Evolutionary conservation across 2,888 invertebrate species (phyloP).

Genomic region (Parasteatoda lunata): DNA sequence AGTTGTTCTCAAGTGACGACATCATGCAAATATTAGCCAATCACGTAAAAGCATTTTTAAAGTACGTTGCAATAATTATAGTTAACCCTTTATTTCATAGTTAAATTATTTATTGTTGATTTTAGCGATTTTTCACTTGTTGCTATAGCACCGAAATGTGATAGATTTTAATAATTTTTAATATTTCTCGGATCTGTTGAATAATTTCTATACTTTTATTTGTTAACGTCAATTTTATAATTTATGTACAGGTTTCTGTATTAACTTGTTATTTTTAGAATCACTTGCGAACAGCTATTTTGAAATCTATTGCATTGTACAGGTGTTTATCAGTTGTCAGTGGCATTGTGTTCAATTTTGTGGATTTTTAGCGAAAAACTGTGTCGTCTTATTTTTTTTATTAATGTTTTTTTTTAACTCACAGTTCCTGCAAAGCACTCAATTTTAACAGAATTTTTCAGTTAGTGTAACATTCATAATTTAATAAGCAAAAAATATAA

Average conservation of each 20-base stretch:
- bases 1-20: background rate
- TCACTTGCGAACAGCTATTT: conserved; percentile 38
- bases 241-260: background rate
- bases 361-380: conserved; percentile 14
- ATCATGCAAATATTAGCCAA: background rate
- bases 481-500: background rate
- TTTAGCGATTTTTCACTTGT: background rate
- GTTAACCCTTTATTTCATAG: background rate
- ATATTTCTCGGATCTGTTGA: no score
- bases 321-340: conserved; percentile 35
- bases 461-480: background rate
- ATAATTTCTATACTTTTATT: background rate
- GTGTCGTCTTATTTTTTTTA: background rate
- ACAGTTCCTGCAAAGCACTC: no score
- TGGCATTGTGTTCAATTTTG: conserved; percentile 47
- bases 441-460: no score
- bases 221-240: background rate
- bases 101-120: conserved; percentile 5
- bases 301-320: conserved; percentile 34
- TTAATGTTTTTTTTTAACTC: no score
- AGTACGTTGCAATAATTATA: background rate
- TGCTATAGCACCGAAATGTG: background rate
- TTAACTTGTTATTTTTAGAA: background rate
- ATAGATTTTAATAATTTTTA: background rate
- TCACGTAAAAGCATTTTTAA: background rate